A percentile compares a stretch with the other conserved stretches of the same genome.
Conservation (phyloP, 2,113 vertebrate species). For the Misgurnus mizolepis region DNA sequence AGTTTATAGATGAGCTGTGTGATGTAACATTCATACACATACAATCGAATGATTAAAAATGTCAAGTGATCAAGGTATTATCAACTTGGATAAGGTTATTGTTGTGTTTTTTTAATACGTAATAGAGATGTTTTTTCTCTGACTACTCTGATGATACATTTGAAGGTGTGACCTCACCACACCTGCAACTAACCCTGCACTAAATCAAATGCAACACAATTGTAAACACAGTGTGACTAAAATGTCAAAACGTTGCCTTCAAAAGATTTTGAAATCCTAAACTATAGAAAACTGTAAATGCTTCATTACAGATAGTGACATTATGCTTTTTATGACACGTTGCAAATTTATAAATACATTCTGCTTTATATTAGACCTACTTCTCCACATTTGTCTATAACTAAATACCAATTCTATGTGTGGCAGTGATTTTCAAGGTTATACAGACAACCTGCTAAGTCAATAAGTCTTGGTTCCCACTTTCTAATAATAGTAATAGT, state of each 20-base stretch:
- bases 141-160: background rate
- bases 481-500: background rate
- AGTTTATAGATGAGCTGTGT: background rate
- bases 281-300: too few species aligned
- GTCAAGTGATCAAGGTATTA: background rate
- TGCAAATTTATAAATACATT: too few species aligned
- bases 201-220: background rate
- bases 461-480: background rate
- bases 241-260: background rate
- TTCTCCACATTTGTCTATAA: too few species aligned
- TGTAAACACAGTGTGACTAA: background rate
- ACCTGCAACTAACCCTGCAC: background rate
- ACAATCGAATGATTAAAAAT: background rate
- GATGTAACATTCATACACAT: background rate
- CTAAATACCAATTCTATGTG: too few species aligned
- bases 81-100: background rate
- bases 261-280: too few species aligned
- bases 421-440: too few species aligned
- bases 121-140: background rate
- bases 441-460: background rate
- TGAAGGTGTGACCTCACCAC: slow-evolving; percentile 12
- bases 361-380: too few species aligned
- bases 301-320: too few species aligned
- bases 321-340: too few species aligned
- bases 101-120: background rate